These are phyloP conservation scores for Oscheius onirici DNA, from an alignment of 2,888 invertebrate genomes.

Conservation along the genomic window DNA sequence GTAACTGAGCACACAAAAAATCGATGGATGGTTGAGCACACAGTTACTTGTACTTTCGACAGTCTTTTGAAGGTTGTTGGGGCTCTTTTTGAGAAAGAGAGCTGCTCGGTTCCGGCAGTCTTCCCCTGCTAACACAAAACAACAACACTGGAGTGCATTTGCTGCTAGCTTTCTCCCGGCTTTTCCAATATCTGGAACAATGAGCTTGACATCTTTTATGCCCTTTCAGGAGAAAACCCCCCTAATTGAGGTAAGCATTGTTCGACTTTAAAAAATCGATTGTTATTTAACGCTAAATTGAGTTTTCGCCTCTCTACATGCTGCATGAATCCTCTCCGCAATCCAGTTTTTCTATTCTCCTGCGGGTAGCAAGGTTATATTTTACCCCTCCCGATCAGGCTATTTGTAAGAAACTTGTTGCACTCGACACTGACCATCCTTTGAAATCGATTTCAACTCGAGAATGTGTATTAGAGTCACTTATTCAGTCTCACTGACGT, in stretches of 20 bases:
- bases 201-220: slow-evolving; percentile 8
- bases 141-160: slow-evolving; percentile 28
- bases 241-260: neutral
- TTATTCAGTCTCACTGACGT: too few relatives aligned
- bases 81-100: neutral
- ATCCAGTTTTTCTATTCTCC: slow-evolving; percentile 22
- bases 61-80: slow-evolving; percentile 1
- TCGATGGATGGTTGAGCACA: neutral
- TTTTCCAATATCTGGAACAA: neutral
- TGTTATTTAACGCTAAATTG: slow-evolving; percentile 4
- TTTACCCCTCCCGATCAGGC: neutral
- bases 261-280: neutral
- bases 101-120: slow-evolving; percentile 2
- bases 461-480: too few relatives aligned
- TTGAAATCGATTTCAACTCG: neutral
- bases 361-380: neutral
- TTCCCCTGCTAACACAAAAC: slow-evolving; percentile 12
- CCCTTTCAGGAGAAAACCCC: slow-evolving; percentile 17
- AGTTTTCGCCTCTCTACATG: slow-evolving; percentile 10
- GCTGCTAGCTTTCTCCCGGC: neutral
- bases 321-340: slow-evolving; percentile 1
- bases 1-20: slow-evolving; percentile 15
- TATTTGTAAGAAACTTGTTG: neutral
- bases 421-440: neutral
- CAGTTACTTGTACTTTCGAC: neutral